These are phyloP conservation scores for Strix occidentalis DNA, from an alignment of 2,797 vertebrate genomes.

Conservation along the genomic window DNA sequence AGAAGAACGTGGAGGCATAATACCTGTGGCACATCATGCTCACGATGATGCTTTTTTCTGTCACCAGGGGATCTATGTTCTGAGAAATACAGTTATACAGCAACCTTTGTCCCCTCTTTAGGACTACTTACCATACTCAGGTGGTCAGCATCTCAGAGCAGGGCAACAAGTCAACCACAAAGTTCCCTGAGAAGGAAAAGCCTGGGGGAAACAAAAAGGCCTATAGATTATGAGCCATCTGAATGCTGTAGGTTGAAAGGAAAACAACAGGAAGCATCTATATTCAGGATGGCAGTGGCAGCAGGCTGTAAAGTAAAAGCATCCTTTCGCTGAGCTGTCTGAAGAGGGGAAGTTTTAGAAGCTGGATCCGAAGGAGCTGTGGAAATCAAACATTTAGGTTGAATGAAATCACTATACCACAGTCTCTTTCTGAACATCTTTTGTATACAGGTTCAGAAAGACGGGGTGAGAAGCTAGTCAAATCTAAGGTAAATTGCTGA, in stretches of 20 bases:
- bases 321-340: slow-evolving; percentile 6
- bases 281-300: not conserved
- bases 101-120: not conserved
- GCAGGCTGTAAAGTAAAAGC: not conserved
- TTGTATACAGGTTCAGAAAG: not conserved
- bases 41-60: not conserved
- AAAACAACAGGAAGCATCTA: not conserved
- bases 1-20: not conserved
- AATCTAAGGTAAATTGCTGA: slow-evolving; percentile 27
- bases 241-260: not conserved
- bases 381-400: slow-evolving; percentile 20
- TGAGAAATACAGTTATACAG: not conserved
- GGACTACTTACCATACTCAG: not conserved
- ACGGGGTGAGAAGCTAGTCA: not conserved
- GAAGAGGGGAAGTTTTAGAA: slow-evolving; percentile 1
- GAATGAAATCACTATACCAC: slow-evolving; percentile 15
- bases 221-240: not conserved
- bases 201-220: not conserved
- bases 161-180: not conserved
- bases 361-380: not conserved
- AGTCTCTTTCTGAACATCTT: not conserved
- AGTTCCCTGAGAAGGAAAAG: not conserved
- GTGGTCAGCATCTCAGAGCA: not conserved
- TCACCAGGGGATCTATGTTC: not conserved
- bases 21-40: not conserved